Conservation (phyloP, 2,113 vertebrate species). For the Tachuris rubrigastra region DNA sequence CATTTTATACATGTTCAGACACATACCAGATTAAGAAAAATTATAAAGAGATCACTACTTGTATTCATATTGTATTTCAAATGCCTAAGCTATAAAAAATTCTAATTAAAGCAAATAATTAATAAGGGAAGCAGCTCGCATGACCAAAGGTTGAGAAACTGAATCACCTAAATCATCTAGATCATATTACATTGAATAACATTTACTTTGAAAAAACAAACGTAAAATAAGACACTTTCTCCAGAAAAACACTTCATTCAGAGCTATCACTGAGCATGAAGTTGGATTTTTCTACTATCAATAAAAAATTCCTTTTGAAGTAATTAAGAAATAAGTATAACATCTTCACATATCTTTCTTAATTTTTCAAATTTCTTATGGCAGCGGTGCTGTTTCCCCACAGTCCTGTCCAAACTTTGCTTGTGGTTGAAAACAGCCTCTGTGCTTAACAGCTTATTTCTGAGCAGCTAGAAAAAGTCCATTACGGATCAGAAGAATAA, state of each 20-base stretch:
- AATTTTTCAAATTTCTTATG: background rate
- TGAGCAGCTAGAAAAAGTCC: background rate
- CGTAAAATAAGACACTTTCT: background rate
- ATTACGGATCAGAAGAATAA: background rate
- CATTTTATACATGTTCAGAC: background rate
- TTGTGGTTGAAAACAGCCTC: background rate
- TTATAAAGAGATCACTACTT: background rate
- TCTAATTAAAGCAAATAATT: slow-evolving; percentile 5
- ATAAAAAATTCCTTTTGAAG: background rate
- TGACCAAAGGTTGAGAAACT: background rate
- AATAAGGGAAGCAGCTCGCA: background rate
- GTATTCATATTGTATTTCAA: background rate
- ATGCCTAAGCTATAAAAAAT: background rate
- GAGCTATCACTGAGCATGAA: background rate
- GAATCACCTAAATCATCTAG: background rate
- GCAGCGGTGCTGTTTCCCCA: background rate
- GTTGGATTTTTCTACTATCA: background rate
- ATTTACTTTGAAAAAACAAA: background rate
- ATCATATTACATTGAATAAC: background rate
- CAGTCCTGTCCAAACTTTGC: background rate
- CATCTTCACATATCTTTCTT: background rate
- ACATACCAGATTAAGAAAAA: background rate
- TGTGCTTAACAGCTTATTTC: background rate
- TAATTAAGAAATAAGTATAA: background rate
- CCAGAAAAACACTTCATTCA: background rate